phyloP scores from a whole-genome alignment of 2,888 invertebrate species.

The Dynastes maya region DNA sequence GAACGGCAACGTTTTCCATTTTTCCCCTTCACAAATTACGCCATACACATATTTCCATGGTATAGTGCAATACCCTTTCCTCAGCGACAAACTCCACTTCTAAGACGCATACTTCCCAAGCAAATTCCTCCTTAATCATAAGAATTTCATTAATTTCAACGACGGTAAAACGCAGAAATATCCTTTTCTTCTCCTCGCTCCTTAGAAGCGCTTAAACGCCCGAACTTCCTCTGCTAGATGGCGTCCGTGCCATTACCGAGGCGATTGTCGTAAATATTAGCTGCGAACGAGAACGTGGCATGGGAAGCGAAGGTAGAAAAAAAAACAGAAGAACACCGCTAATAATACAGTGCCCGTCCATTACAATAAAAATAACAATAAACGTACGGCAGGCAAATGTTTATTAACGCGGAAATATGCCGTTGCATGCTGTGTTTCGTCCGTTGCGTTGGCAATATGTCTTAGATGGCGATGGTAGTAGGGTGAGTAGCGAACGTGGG shows the following conservation, averaged over 20 bases:
- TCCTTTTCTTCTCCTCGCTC: not conserved
- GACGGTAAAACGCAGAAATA: conserved; percentile 2
- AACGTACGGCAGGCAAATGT: conserved; percentile 29
- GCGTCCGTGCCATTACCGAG: not conserved
- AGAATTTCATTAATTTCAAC: not conserved
- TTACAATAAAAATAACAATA: conserved; percentile 42
- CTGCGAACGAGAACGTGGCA: not conserved
- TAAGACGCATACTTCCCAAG: not conserved
- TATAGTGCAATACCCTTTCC: not conserved
- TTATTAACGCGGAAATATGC: conserved; percentile 41
- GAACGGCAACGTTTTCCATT: too few species aligned
- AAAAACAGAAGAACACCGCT: conserved; percentile 23
- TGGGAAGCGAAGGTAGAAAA: not conserved
- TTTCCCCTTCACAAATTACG: too few species aligned
- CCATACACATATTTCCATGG: not conserved
- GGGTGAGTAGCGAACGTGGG: not conserved
- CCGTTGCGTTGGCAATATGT: conserved; percentile 2
- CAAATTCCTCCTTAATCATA: not conserved
- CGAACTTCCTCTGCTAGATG: conserved; percentile 1
- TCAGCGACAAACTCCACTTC: not conserved
- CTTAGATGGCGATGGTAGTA: not conserved
- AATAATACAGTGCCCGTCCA: conserved; percentile 37
- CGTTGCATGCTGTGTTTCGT: conserved; percentile 3
- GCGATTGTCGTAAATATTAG: conserved; percentile 37
- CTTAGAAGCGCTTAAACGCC: not conserved